These are phyloP conservation scores for Drosophila yakuba DNA, from an alignment of 1,140 invertebrate species.

Conservation along the genomic window DNA sequence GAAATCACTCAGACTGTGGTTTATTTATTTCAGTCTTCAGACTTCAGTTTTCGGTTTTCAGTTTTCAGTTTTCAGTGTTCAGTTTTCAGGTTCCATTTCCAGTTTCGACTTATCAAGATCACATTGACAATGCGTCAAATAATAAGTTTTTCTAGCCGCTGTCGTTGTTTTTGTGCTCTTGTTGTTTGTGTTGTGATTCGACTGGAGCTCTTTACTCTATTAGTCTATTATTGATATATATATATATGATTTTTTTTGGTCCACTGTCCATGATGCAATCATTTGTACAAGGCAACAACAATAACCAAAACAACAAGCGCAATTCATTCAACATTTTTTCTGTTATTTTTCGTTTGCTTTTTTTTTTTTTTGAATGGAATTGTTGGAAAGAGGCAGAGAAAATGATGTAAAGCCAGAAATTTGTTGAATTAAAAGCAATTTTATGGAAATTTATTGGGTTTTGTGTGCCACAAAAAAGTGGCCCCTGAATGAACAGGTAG, in stretches of 20 bases:
- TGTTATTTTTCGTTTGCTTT: neutral
- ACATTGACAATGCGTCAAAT: conserved; percentile 83
- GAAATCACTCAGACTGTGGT: conserved; percentile 68
- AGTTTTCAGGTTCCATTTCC: conserved; percentile 35
- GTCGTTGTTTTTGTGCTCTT: conserved; percentile 3
- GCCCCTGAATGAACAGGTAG: conserved; percentile 15
- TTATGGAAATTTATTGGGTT: conserved; percentile 30
- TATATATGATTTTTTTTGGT: conserved; percentile 31
- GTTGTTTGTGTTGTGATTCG: conserved; percentile 13
- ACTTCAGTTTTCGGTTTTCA: too few species aligned
- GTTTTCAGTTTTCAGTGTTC: too few species aligned
- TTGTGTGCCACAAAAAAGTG: neutral
- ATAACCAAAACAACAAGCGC: conserved; percentile 30
- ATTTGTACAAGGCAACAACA: conserved; percentile 48
- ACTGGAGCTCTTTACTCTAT: conserved; percentile 66
- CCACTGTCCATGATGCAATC: conserved; percentile 77
- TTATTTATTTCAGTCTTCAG: neutral
- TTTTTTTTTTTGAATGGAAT: conserved; percentile 22
- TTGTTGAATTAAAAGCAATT: conserved; percentile 34
- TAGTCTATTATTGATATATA: conserved; percentile 68
- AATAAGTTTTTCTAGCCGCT: conserved; percentile 56
- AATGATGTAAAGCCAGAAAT: conserved; percentile 29
- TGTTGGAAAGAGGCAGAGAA: conserved; percentile 12
- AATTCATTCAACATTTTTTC: conserved; percentile 44
- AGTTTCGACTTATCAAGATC: conserved; percentile 76